Evolutionary conservation across 2,888 invertebrate species (phyloP), one percentile per base, ranked within the genome.

Genomic region (Merodon equestris): DNA sequence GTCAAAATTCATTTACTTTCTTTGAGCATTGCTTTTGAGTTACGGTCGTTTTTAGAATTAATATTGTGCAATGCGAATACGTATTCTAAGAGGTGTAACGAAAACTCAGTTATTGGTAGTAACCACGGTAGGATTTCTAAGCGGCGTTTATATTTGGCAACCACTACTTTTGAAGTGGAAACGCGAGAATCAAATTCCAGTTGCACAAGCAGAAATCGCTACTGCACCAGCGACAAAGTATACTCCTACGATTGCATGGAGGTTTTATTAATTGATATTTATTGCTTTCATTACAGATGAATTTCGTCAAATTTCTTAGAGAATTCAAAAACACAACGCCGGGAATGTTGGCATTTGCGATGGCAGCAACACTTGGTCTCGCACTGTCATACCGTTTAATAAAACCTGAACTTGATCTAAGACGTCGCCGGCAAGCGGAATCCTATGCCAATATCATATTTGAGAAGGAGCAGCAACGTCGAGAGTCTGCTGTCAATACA

Each of bases 101-200:
- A 84, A 84, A 34, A 77, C 83, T 18, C 89, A 90, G 82, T 84
- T 90, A 72, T 84, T 89, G 84, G 61, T 90, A 68, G 87, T 87
- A 40, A 85, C 87, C 19, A 85, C 85, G 12, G 14, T 90, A 66
- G 90, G 87, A 51, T 81, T 88, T 38, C 17, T 87, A 9, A 87
- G 87, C 44, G 90, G 90, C 36, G 75, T 88, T 77, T 90, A 90
- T 79, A 89, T 90, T 87, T 90, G 90, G 90, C 85, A 87, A 66
- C 90, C 90, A 44, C 79, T 89, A 3, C 84, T 90, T 51, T 1
- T 85, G 4, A 84, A 83, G 73, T 86, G 76, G 63, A 85, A 83
- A 76, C 84, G 82, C 71, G 86, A 86, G 40, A 45, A n/a, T 40
- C 40, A 4, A 0, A 1, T 9, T 17, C n/a, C 9, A 47, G 13